Evolutionary conservation across 2,113 vertebrate species (phyloP).

Genomic region (Vidua macroura): DNA sequence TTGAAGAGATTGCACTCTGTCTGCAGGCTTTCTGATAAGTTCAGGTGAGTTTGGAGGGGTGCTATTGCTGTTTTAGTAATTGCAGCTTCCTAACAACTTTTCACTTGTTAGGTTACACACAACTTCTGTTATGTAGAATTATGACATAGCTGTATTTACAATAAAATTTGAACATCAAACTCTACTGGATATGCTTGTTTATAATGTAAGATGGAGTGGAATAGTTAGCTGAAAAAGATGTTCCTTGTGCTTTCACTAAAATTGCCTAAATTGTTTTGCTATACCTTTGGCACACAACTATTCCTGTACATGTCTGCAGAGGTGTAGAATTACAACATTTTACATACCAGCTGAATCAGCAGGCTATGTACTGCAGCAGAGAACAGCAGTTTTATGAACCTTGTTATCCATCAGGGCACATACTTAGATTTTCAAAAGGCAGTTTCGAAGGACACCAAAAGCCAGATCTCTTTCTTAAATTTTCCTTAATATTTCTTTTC

Average conservation of each 20-base stretch:
- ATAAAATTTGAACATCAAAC: not conserved
- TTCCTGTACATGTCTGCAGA: not conserved
- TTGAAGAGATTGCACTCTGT: not conserved
- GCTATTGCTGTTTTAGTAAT: not conserved
- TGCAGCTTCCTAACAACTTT: not conserved
- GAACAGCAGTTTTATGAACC: not conserved
- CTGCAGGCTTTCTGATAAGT: not conserved
- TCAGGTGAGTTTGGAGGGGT: not conserved
- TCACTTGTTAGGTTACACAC: not conserved
- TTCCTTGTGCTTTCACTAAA: not conserved
- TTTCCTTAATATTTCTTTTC: not conserved
- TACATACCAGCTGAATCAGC: not conserved
- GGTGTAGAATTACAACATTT: not conserved
- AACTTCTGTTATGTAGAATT: not conserved
- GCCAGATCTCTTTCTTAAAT: not conserved
- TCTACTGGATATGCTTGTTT: not conserved
- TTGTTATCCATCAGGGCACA: not conserved
- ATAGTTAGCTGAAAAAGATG: not conserved
- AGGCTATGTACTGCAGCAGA: not conserved
- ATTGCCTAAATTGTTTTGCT: not conserved
- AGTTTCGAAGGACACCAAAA: not conserved
- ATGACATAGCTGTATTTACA: not conserved
- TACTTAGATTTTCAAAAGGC: not conserved
- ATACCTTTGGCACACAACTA: not conserved
- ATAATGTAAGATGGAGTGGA: not conserved